phyloP scores from a whole-genome alignment of 2,113 vertebrate genomes.

The Furnarius figulus region DNA sequence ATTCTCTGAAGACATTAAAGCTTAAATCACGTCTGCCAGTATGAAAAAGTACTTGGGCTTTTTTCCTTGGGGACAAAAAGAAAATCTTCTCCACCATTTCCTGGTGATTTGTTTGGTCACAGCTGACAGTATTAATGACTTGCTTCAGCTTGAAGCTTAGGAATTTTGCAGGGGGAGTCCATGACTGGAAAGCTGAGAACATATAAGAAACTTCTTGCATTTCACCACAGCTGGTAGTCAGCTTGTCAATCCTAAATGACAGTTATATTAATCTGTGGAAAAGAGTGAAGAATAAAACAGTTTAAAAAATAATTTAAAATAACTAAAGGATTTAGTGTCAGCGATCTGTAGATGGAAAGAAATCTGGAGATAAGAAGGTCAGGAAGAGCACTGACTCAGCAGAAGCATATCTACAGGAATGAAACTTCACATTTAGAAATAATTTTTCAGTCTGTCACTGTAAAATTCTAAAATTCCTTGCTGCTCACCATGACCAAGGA shows the following conservation, averaged over 20 bases:
- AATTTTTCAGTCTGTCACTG: not conserved
- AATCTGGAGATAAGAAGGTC: not conserved
- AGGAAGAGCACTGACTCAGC: not conserved
- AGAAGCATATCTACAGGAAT: not conserved
- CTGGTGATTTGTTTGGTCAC: not conserved
- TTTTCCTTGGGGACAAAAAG: not conserved
- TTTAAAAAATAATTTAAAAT: not conserved
- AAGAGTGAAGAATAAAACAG: not conserved
- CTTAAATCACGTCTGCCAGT: not conserved
- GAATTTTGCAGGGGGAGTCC: not conserved
- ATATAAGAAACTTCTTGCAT: not conserved
- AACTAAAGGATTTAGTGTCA: not conserved
- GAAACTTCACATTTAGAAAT: not conserved
- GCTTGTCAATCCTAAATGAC: not conserved
- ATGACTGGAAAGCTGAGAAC: not conserved
- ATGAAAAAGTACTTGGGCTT: not conserved
- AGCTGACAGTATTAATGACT: not conserved
- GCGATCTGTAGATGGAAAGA: not conserved
- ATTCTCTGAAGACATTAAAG: not conserved
- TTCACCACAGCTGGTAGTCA: not conserved
- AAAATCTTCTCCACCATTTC: not conserved
- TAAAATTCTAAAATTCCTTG: not conserved
- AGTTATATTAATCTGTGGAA: not conserved
- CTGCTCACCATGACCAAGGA: not conserved
- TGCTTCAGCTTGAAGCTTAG: not conserved